Base-by-base conservation (phyloP, 2,888 invertebrate species). In the Drosophila neonasuta region DNA sequence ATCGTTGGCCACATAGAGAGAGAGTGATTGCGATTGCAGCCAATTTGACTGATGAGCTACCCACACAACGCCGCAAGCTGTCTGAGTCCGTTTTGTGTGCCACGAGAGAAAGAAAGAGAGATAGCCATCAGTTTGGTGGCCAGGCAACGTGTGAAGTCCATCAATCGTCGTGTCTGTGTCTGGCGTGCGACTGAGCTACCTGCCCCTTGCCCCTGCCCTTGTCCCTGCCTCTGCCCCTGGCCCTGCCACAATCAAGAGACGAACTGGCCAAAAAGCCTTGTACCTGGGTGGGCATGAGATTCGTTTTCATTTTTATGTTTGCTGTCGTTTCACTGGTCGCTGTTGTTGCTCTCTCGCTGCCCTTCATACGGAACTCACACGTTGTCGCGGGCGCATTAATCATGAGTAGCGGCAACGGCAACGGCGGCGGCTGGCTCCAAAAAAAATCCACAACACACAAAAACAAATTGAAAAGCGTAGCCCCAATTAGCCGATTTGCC, bases 141-240 rank as follows among this genome's bases (percentile, higher is more conserved):
- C 65, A 57, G 50, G 74, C 86, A 64, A 87, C 77, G 87, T 88
- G 87, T 87, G 87, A 87, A 87, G 86, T 88, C 88, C 87, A 86
- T 87, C 87, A 86, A 87, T 88, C 87, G 86, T 81, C 51, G 69
- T 56, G 69, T 56, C 67, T 71, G 76, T 64, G 75, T 68, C 71
- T 84, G 87, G 79, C 86, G 76, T 77, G 85, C 79, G 79, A 80
- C 81, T 71, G 67, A 24, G 44, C 59, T 75, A 75, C 74, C 81
- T 73, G 76, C 36, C 56, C 45, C 34, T 71, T 41, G 46, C 49
- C 20, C 24, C 42, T 30, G 13, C 7, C 20, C 9, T 36, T 10
- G 41, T n/a, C 36, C 41, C 59, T 39, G 41, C 45, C 15, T 20
- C 7, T 29, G 9, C 15, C 44, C 24, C 46, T 29, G 9, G n/a